These are phyloP conservation scores for Nomada goodeniana DNA, from an alignment of 2,888 invertebrate species.

Conservation along the genomic window DNA sequence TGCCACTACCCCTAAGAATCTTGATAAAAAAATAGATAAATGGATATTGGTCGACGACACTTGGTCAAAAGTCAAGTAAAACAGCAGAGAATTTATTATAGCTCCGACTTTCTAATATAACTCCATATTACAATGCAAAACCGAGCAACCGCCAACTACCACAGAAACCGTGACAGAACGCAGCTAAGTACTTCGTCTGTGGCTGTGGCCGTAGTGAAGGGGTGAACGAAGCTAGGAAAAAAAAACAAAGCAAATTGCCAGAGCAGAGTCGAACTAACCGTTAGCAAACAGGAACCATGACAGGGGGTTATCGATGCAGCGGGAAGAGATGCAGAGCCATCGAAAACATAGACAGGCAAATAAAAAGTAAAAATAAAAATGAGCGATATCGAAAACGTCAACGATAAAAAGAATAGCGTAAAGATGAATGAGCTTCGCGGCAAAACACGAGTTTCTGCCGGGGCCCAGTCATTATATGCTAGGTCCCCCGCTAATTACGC, in stretches of 20 bases:
- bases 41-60: no score
- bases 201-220: no score
- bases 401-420: conserved; percentile 7
- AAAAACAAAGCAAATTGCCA: no score
- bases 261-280: background rate
- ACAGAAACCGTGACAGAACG: no score
- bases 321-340: background rate
- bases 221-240: no score
- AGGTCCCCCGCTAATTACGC: conserved; percentile 69
- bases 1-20: no score
- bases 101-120: no score
- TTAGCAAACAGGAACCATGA: background rate
- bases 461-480: conserved; percentile 18
- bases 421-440: background rate
- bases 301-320: background rate
- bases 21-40: no score
- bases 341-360: background rate
- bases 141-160: no score
- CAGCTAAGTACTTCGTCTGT: background rate
- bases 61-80: no score
- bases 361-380: background rate
- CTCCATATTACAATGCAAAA: no score
- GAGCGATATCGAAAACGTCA: background rate
- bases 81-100: no score
- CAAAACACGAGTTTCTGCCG: conserved; percentile 1